These are phyloP conservation scores for Sebastes diploproa DNA, from an alignment of 2,797 vertebrate species.

Conservation along the genomic window DNA sequence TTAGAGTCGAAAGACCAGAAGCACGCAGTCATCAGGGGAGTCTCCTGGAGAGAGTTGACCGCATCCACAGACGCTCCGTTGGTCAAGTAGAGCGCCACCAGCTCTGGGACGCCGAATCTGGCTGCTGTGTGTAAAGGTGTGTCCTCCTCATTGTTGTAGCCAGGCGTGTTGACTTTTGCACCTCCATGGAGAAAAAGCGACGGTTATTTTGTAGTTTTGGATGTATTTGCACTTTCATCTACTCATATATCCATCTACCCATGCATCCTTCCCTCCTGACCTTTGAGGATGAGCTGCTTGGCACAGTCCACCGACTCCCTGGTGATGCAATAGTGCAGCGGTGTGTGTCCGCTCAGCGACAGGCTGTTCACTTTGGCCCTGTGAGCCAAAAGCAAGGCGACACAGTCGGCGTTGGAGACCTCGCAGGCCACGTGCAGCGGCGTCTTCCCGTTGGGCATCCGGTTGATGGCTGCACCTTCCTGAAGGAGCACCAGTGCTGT, in stretches of 20 bases:
- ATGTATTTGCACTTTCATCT: not conserved
- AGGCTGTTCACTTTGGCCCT: conserved; percentile 88
- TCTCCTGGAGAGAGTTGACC: conserved; percentile 87
- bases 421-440: conserved; percentile 94
- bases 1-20: conserved; percentile 91
- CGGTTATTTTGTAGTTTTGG: not conserved
- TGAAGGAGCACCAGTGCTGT: conserved; percentile 87
- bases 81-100: conserved; percentile 86
- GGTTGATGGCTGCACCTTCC: conserved; percentile 90
- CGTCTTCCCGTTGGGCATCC: conserved; percentile 93
- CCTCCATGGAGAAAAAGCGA: conserved; percentile 72
- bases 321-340: conserved; percentile 91
- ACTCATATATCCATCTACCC: not conserved
- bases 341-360: conserved; percentile 90
- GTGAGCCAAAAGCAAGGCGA: conserved; percentile 86
- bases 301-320: conserved; percentile 88
- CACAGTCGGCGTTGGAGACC: conserved; percentile 84
- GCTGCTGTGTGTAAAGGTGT: conserved; percentile 90
- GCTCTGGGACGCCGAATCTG: conserved; percentile 88
- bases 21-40: conserved; percentile 86
- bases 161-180: conserved; percentile 86
- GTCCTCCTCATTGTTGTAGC: conserved; percentile 87
- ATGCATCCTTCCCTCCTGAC: conserved; percentile 68
- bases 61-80: conserved; percentile 86
- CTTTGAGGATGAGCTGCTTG: conserved; percentile 89